These are phyloP conservation scores for Amiota mariae DNA, from an alignment of 2,888 invertebrate species.

Conservation along the genomic window DNA sequence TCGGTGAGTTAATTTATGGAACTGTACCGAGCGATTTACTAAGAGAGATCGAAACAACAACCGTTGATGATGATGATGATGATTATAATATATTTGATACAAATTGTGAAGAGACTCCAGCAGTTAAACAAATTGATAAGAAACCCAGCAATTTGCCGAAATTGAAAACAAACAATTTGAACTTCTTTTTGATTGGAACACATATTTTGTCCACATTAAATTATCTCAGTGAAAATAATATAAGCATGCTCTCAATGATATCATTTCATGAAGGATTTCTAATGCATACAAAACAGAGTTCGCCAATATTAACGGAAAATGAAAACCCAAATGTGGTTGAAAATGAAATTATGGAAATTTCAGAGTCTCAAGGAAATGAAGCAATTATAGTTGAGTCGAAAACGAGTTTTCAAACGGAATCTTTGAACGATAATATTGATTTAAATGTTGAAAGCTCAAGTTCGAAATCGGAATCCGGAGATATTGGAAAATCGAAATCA, in stretches of 20 bases:
- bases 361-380: neutral
- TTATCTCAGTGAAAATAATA: slow-evolving; percentile 76
- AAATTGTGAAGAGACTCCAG: neutral
- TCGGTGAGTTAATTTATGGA: slow-evolving; percentile 57
- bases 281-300: slow-evolving; percentile 35
- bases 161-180: slow-evolving; percentile 73
- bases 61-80: no score
- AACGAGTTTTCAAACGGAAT: neutral
- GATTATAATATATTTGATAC: neutral
- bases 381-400: neutral
- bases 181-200: slow-evolving; percentile 81
- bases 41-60: slow-evolving; percentile 15
- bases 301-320: neutral
- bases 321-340: neutral
- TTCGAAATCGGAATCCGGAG: slow-evolving; percentile 53
- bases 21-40: slow-evolving; percentile 41
- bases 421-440: slow-evolving; percentile 40
- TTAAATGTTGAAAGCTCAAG: slow-evolving; percentile 54
- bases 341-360: neutral
- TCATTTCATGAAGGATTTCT: slow-evolving; percentile 55
- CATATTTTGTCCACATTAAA: slow-evolving; percentile 79
- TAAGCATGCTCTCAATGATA: slow-evolving; percentile 73
- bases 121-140: slow-evolving; percentile 32
- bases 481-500: slow-evolving; percentile 68
- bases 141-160: slow-evolving; percentile 49